Conservation (phyloP, 2,113 vertebrate genomes). For the Dromaius novaehollandiae region DNA sequence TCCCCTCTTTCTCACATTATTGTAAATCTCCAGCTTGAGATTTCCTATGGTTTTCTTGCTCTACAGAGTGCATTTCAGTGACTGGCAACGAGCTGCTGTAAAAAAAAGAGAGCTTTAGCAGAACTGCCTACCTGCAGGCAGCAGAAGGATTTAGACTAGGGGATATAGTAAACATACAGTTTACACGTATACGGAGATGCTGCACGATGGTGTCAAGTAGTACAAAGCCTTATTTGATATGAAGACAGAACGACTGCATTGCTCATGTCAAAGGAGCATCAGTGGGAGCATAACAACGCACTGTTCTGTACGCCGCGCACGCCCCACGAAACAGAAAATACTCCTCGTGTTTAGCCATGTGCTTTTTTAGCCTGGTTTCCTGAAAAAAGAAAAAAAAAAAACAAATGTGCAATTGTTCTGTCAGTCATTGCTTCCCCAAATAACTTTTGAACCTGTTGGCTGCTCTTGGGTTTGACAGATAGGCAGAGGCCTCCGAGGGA, state of each 20-base stretch:
- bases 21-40: not conserved
- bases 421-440: slow-evolving; percentile 54
- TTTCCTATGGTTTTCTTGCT: not conserved
- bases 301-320: slow-evolving; percentile 22
- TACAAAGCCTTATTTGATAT: slow-evolving; percentile 54
- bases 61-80: not conserved
- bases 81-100: not conserved
- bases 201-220: slow-evolving; percentile 7
- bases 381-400: not conserved
- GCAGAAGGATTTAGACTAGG: not conserved
- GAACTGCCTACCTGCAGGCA: not conserved
- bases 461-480: slow-evolving; percentile 57
- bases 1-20: not conserved
- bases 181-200: not conserved
- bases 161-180: not conserved
- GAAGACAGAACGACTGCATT: slow-evolving; percentile 45
- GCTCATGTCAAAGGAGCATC: slow-evolving; percentile 52
- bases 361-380: slow-evolving; percentile 13
- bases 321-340: not conserved
- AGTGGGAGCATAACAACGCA: slow-evolving; percentile 35
- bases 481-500: slow-evolving; percentile 54
- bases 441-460: slow-evolving; percentile 64
- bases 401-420: slow-evolving; percentile 42
- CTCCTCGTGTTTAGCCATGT: not conserved
- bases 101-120: not conserved